Evolutionary conservation across 2,797 vertebrate species (phyloP), one percentile per base, ranked within the genome.

Genomic region (Neostethus bicornis): DNA sequence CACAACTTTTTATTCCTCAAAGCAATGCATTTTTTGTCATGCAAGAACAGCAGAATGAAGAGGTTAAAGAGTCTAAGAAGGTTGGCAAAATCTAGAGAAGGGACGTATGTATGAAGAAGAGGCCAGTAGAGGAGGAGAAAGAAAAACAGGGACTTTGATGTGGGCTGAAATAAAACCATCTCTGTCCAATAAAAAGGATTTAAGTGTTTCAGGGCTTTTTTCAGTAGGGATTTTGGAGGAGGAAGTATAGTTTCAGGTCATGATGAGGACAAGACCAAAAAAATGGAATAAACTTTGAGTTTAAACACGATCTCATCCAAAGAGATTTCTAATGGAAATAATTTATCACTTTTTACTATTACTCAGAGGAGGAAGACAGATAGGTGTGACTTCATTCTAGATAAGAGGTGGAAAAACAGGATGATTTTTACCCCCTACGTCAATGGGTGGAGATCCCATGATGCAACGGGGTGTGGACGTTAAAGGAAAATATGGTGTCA

Each of bases 11-110:
- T 59, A 16, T 19, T 59, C 46, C 54, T 61, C 32, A 48, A 56
- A 61, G 51, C 25, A 14, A 39, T 70, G 26, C 8, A 25, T 31
- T 50, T 75, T 63, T 68, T 63, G 21, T 70, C 8, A 56, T 21
- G 60, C 51, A 66, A 55, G n/a, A 38, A 42, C 31, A 44, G 23
- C 42, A 44, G 28, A 25, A 34, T 12, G 25, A 46, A 42, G 17
- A 14, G 14, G 20, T 34, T 34, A 35, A 26, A 25, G 24, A 44
- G 5, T 12, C 17, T 20, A n/a, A n/a, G n/a, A n/a, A n/a, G n/a
- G 3, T 37, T 26, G 17, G 39, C 31, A 32, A 16, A 31, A 16
- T 8, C 21, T 32, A 38, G 14, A n/a, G 21, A 35, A 23, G 37
- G 53, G 32, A 39, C 42, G 54, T 17, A 52, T 6, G 8, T 56